phyloP scores from a whole-genome alignment of 2,113 vertebrate species.

The Nyctibius bracteatus region DNA sequence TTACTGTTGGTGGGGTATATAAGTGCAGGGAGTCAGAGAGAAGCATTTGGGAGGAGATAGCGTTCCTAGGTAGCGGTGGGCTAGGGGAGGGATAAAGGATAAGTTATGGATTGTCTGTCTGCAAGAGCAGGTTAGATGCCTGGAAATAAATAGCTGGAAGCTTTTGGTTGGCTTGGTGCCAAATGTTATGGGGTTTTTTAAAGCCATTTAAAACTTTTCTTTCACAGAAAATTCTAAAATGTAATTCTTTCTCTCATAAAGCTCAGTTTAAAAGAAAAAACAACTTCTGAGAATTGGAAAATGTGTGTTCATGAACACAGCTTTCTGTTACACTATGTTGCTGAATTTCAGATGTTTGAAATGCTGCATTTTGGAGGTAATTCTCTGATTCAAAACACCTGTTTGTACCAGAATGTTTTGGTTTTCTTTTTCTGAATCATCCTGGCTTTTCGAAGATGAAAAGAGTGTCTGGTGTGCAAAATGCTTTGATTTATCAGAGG shows the following conservation, averaged over 20 bases:
- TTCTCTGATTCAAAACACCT: constrained; percentile 1
- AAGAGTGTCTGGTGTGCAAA: constrained; percentile 8
- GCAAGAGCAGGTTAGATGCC: background rate
- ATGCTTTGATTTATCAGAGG: constrained; percentile 57
- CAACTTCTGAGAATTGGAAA: background rate
- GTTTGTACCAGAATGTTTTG: constrained; percentile 16
- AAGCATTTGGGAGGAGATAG: background rate
- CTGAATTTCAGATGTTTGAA: background rate
- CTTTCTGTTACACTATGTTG: background rate
- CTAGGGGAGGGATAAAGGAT: background rate
- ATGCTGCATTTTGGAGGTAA: background rate
- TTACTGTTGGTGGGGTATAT: background rate
- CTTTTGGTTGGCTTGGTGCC: background rate
- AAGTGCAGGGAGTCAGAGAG: background rate
- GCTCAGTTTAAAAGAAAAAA: background rate
- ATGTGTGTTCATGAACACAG: background rate
- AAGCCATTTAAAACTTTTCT: background rate
- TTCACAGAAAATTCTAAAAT: background rate
- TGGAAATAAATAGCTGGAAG: background rate
- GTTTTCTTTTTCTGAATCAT: background rate
- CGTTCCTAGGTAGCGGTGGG: background rate
- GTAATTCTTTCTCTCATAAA: background rate
- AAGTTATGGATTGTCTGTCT: background rate
- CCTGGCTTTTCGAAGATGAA: background rate
- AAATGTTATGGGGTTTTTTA: background rate